Base-by-base conservation (phyloP, 2,888 invertebrate species). In the Brachypterus glaber region DNA sequence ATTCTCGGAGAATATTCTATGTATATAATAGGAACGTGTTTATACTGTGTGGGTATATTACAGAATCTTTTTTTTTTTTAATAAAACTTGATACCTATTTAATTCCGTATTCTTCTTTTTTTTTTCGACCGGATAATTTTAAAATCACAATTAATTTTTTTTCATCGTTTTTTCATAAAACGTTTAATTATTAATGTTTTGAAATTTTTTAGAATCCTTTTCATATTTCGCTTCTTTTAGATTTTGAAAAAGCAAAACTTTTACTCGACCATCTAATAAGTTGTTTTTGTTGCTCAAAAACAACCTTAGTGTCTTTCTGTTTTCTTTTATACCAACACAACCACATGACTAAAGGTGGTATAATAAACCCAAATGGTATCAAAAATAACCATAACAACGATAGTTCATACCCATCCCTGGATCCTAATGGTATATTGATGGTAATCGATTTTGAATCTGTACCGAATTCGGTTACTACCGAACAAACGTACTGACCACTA, bases 401-500 rank as follows among this genome's bases (percentile, higher is more conserved):
- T 33, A 47, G 48, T 4, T 41, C 44, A 4, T 46, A 33, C n/a
- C 35, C 44, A 5, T 49, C 39, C n/a, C 47, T 41, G 29, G 47
- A 34, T 9, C 37, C 32, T 33, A 40, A 41, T 4, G 54, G 51
- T 8, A 58, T 55, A 30, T 48, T 53, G 17, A 62, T 55, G 3
- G 53, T 49, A 13, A 59, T 52, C 31, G 57, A 55, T 46, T 54
- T 55, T 30, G 54, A 49, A 40, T 58, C 58, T 35, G 52, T 54
- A 5, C 62, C 62, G 36, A 53, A 52, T 35, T 51, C 53, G 3
- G 59, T 60, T 18, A 64, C 49, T 8, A 60, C 62, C 25, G 61
- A 47, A 48, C 64, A 64, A 1, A 58, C 57, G 34, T 64, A 64
- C 5, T 55, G 49, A 2, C 64, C 64, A 38, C 57, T 58, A 43